Evolutionary conservation across 2,888 invertebrate species (phyloP), one percentile per base, ranked within the genome.

Genomic region (Sicus ferrugineus): DNA sequence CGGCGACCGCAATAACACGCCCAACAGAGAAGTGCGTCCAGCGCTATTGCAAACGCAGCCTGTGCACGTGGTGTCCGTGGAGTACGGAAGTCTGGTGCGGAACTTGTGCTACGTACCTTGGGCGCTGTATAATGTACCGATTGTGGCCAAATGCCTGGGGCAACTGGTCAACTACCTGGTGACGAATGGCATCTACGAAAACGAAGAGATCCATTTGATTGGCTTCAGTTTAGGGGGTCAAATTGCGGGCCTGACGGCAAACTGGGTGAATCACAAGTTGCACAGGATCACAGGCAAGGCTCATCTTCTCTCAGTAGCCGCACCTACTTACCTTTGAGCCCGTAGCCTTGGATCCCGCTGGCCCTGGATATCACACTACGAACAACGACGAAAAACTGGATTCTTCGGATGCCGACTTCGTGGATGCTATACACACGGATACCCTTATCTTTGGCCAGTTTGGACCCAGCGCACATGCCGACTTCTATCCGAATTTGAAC

Each of bases 161-260:
- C 87, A 89, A 73, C 77, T 91, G 0, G 85, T 91, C 0, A 87
- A 89, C 68, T 77, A 79, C 7, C 79, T 91, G 14, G 85, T 89
- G 2, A 72, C 72, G 0, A 76, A 81, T 0, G 79, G 85, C 56
- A 77, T 83, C 0, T 87, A 89, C 68, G 68, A 78, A 0, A 76
- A 88, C 0, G 73, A 85, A 1, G 80, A 80, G 31, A 86, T 90
- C 65, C 91, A 91, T 76, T 77, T 90, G 2, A 88, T 91, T 66
- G 90, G 90, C 0, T 90, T 90, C 77, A 90, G 90, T 75, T 85
- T 91, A 26, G 91, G 91, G 0, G 90, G 87, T 0, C 91, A 91
- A 72, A 84, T 86, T 0, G 88, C 89, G 0, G 90, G 90, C 0
- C 85, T 83, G 70, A 79, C 87, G 1, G 85, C 87, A 7, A 86